A percentile compares a stretch with the other conserved stretches of the same genome.
phyloP scores from a whole-genome alignment of 2,888 invertebrate genomes.

The Laspeyria flexula region DNA sequence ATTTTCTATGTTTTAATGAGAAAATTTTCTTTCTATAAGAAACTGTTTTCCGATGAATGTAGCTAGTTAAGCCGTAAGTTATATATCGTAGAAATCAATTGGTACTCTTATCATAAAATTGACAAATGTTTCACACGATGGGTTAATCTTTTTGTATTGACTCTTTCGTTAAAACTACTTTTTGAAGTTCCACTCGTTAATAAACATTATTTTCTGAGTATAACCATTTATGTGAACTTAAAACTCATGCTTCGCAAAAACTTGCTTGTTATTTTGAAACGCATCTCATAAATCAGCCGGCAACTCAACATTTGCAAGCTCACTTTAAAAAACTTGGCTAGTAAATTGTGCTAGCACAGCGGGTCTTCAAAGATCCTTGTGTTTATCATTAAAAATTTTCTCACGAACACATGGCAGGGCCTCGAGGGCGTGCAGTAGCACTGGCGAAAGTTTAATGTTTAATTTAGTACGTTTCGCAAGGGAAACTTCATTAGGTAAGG shows the following conservation, averaged over 20 bases:
- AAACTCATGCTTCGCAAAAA: neutral
- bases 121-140: too few species aligned
- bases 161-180: too few species aligned
- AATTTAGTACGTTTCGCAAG: conserved; percentile 43
- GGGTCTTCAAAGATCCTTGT: conserved; percentile 68
- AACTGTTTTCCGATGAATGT: too few species aligned
- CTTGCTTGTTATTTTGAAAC: neutral
- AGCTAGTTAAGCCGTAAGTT: too few species aligned
- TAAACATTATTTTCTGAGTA: too few species aligned
- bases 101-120: too few species aligned
- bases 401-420: conserved; percentile 72
- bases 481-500: conserved; percentile 43
- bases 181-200: too few species aligned
- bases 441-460: conserved; percentile 52
- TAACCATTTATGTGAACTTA: neutral
- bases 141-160: too few species aligned
- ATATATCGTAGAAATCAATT: too few species aligned
- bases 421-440: conserved; percentile 54
- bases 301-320: conserved; percentile 22
- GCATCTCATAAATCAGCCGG: conserved; percentile 3
- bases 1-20: neutral
- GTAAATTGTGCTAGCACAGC: conserved; percentile 46
- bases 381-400: conserved; percentile 71
- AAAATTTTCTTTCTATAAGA: neutral
- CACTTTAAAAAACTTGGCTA: conserved; percentile 30